Percentiles rank a stretch among this genome's conserved stretches.
Conservation (phyloP, 1,140 invertebrate genomes). For the Drosophila lacteicornis region DNA sequence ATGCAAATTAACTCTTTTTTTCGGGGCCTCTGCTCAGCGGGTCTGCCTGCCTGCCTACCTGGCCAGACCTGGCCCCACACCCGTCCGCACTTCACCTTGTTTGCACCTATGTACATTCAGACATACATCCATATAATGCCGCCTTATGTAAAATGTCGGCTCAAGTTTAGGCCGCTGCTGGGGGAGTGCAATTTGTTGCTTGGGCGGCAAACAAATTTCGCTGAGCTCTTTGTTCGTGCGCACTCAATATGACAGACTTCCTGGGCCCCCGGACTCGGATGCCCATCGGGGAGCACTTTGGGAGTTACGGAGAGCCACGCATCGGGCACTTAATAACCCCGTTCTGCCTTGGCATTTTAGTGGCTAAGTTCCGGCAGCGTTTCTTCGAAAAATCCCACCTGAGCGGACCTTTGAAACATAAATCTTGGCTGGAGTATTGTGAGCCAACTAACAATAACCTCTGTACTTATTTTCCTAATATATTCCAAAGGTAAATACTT, state of each 20-base stretch:
- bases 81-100: not conserved
- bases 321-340: conserved; percentile 35
- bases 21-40: conserved; percentile 73
- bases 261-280: conserved; percentile 41
- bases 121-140: conserved; percentile 39
- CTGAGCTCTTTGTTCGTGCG: conserved; percentile 69
- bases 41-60: conserved; percentile 45
- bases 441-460: too few species aligned
- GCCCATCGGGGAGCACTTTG: conserved; percentile 11
- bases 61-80: conserved; percentile 3
- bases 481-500: not conserved
- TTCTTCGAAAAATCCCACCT: conserved; percentile 13
- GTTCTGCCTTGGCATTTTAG: conserved; percentile 19
- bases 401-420: not conserved
- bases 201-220: conserved; percentile 63
- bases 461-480: not conserved
- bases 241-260: conserved; percentile 75
- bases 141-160: conserved; percentile 71
- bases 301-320: conserved; percentile 30
- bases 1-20: conserved; percentile 80
- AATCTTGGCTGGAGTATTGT: not conserved
- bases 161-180: conserved; percentile 58
- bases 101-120: conserved; percentile 22
- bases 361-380: conserved; percentile 37
- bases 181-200: conserved; percentile 70